Base-by-base conservation (phyloP, 2,113 vertebrate genomes). In the Platanista minor region DNA sequence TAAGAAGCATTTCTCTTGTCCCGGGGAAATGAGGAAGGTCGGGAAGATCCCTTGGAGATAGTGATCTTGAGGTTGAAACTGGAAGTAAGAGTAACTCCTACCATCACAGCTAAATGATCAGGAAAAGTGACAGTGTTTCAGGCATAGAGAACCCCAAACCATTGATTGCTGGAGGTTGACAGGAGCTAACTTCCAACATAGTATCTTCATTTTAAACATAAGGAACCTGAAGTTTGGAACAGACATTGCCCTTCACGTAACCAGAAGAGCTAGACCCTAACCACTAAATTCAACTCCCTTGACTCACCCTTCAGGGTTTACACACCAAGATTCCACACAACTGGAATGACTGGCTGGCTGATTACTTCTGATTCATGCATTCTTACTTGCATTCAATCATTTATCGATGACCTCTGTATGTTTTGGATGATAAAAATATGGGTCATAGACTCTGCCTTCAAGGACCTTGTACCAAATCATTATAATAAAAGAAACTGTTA, bases 91-190 rank as follows among this genome's bases (percentile, higher is more conserved):
- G 13, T 1, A 5, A 54, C 54, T 57, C 27, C 52, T 29, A 27
- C 12, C 36, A 7, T 39, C 36, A 41, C 39, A 62, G 57, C 21
- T 29, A 33, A 66, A 41, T 0, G 49, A 25, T 4, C 6, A 17
- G 29, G 29, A 10, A 25, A 4, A 18, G 18, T 23, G 8, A 6
- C 14, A 1, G 46, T 0, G 21, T 8, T 20, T 39, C 29, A 23
- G 7, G 9, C 61, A 74, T 3, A 25, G 6, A 49, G 27, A 69
- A 27, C 20, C 33, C 20, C 12, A 5, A 33, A 29, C 31, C n/a
- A 15, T 17, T 33, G 72, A 6, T 5, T 15, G 11, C 1, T 15
- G 39, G 49, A 78, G 23, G 27, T 3, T 2, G 59, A 33, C 15
- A 54, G 67, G 20, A 9, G 49, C 27, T 5, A 11, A 21, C 17